Base-by-base conservation (phyloP, 1,140 invertebrate genomes). In the Ylistrum balloti region DNA sequence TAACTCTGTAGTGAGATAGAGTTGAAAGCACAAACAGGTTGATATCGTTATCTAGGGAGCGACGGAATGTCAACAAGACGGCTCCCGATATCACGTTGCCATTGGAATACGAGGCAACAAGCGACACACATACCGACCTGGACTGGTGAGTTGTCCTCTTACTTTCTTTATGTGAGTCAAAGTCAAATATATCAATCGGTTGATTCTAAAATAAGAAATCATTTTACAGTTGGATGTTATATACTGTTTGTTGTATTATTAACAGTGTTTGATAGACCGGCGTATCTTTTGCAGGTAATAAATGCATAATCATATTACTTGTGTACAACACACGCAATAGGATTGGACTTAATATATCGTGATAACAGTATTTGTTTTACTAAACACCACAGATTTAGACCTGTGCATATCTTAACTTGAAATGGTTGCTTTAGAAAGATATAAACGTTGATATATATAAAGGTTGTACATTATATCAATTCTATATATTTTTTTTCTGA, bases 1-100 rank as follows among this genome's bases (percentile, higher is more conserved):
- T 74, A 74, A 74, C 56, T 74, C 0, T 74, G 56, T 74, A 28
- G n/a, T 7, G 5, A 74, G 56, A 74, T 74, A 74, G 28, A 74
- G 28, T 3, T 74, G 0, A 17, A 0, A 5, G 22, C 28, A 28
- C 15, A n/a, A 28, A 11, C 28, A n/a, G 28, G 56, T 0, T n/a
- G n/a, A 28, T 28, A n/a, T 74, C 56, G 56, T 74, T 74, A 74
- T 74, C 56, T 74, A 74, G 56, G 56, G 56, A 74, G 56, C 56
- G 56, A 74, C 56, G 56, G 56, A 74, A 74, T 74, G 56, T 74
- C 56, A 74, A 74, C 56, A 74, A 74, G 22, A 9, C 56, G n/a
- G n/a, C 9, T 74, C 56, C 56, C 28, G 22, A 74, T 74, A 74
- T 74, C 56, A 74, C 56, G 56, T 74, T 74, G 56, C n/a, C 56